Base-by-base conservation (phyloP, 2,888 invertebrate species). In the Cephus pygmeus region DNA sequence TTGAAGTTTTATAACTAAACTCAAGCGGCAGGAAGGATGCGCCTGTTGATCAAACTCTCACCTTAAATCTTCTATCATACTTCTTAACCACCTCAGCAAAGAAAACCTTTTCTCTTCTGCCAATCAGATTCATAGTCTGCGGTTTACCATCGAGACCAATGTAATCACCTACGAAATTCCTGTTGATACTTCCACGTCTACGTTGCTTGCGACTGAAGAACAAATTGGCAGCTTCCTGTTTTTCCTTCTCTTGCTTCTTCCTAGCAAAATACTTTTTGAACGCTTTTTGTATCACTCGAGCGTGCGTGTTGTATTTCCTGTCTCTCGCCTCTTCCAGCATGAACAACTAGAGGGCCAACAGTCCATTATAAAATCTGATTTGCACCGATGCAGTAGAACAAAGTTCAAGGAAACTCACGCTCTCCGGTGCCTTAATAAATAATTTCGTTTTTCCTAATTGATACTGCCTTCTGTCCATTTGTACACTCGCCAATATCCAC, bases 141-240 rank as follows among this genome's bases (percentile, higher is more conserved):
- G 94, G 94, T 80, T 93, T 92, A 81, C 93, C 92, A 79, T 95
- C 95, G 83, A 95, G 86, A 1, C 95, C 95, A 81, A 95, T 94
- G 89, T 95, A 95, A 89, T 95, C 95, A 11, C 95, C 95, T 69
- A 94, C 93, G 90, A 95, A 95, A 88, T 94, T 94, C 79, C 95
- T 91, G 88, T 95, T 95, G 34, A 95, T 85, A 81, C 95, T 95
- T 86, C 92, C 93, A 11, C 92, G 89, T 80, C 94, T 91, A 12
- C 95, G 91, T 87, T 95, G 94, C 87, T 95, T 95, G 87, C 93
- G 93, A 3, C 92, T 91, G 85, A 89, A 92, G n/a, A 92, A 87
- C 79, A 92, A 85, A 89, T 92, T 88, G 34, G 92, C 90, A 31
- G 92, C 94, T 88, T 93, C 93, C 85, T 94, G 92, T 85, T 94